Evolutionary conservation across 1,140 invertebrate genomes (phyloP).

Genomic region (Sinella curviseta): DNA sequence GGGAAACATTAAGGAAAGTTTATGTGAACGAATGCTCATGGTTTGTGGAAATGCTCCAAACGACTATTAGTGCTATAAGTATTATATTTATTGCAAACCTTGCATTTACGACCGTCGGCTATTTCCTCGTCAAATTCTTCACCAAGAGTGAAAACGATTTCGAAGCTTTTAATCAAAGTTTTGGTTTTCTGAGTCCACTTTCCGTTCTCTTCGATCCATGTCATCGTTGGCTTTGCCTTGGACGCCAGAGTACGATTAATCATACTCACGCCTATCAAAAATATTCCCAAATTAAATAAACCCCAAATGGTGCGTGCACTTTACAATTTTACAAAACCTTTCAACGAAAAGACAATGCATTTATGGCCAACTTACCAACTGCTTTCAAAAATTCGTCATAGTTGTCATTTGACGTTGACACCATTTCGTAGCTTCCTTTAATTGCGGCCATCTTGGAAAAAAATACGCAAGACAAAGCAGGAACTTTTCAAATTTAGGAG

Average conservation of each 20-base stretch:
- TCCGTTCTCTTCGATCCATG: slow-evolving; percentile 50
- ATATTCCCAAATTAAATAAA: not conserved
- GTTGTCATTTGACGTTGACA: not conserved
- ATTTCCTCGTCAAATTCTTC: slow-evolving; percentile 84
- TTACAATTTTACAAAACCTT: too few relatives aligned
- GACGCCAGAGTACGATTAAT: not conserved
- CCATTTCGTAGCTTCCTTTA: slow-evolving; percentile 8
- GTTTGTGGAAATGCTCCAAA: not conserved
- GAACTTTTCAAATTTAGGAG: too few relatives aligned
- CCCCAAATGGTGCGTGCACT: too few relatives aligned
- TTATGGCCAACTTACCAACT: not conserved
- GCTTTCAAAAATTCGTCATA: slow-evolving; percentile 26
- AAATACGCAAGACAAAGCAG: too few relatives aligned
- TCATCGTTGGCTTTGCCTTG: not conserved
- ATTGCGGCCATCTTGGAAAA: slow-evolving; percentile 3
- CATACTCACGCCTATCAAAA: not conserved
- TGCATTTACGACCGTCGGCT: slow-evolving; percentile 78
- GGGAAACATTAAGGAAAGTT: not conserved
- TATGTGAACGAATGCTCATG: not conserved
- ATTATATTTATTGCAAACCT: slow-evolving; percentile 56
- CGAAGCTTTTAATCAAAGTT: slow-evolving; percentile 80
- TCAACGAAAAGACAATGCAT: not conserved
- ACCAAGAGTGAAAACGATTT: slow-evolving; percentile 70
- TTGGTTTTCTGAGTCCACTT: slow-evolving; percentile 63
- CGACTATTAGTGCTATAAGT: not conserved